These are phyloP conservation scores for Anoura caudifer DNA, from an alignment of 2,113 vertebrate genomes.

Conservation along the genomic window DNA sequence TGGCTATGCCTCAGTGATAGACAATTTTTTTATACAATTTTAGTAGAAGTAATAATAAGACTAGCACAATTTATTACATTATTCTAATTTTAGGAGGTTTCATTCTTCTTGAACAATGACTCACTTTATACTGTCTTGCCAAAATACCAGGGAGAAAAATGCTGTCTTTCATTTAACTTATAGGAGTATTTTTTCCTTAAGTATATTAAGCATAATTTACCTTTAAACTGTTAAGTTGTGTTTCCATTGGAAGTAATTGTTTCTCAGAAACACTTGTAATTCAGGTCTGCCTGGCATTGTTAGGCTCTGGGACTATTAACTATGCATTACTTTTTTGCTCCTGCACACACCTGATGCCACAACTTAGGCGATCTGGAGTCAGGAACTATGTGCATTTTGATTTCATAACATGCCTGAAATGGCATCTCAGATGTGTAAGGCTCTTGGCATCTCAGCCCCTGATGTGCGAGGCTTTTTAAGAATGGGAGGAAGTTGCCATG, in stretches of 20 bases:
- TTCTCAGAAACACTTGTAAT: not conserved
- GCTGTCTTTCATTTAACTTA: not conserved
- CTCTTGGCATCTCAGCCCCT: not conserved
- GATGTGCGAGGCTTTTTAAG: not conserved
- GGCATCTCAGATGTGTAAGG: not conserved
- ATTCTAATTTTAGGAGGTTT: constrained; percentile 12
- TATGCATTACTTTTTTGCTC: not conserved
- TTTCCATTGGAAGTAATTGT: not conserved
- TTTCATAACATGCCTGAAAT: not conserved
- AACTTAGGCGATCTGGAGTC: not conserved
- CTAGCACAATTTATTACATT: not conserved
- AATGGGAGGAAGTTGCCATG: not conserved
- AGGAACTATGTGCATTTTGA: not conserved
- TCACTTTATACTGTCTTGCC: constrained; percentile 5
- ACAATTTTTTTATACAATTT: not conserved
- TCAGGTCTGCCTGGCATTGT: not conserved
- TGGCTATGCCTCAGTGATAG: not conserved
- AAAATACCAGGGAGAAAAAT: not conserved
- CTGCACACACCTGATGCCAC: not conserved
- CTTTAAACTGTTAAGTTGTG: not conserved
- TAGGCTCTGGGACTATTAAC: not conserved
- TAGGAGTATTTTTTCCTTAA: not conserved
- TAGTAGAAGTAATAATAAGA: not conserved
- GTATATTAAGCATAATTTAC: constrained; percentile 2
- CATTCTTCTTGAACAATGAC: constrained; percentile 34